Evolutionary conservation across 1,140 invertebrate genomes (phyloP).

Genomic region (Stratiolaelaps scimitus): DNA sequence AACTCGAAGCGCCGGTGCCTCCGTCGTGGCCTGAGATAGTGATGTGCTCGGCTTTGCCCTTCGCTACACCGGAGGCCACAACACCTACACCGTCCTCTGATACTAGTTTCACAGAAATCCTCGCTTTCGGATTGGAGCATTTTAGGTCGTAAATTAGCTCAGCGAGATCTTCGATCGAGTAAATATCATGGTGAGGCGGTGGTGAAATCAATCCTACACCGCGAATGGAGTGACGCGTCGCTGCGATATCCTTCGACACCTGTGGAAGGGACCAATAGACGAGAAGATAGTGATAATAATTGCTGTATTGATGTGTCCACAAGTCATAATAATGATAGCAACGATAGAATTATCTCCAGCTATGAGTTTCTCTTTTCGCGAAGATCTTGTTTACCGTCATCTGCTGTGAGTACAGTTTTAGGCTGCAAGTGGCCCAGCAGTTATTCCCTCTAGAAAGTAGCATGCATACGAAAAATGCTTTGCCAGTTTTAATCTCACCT

Average conservation of each 20-base stretch:
- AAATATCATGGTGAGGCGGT: slow-evolving; percentile 98
- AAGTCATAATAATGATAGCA: neutral
- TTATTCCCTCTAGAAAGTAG: no score
- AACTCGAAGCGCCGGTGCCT: slow-evolving; percentile 91
- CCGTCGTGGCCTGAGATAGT: slow-evolving; percentile 97
- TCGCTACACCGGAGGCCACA: slow-evolving; percentile 92
- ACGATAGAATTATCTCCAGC: neutral
- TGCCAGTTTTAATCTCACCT: no score
- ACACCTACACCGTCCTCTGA: slow-evolving; percentile 97
- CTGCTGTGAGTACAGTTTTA: no score
- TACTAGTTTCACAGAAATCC: slow-evolving; percentile 94
- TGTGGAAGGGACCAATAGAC: slow-evolving; percentile 35
- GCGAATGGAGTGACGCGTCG: slow-evolving; percentile 83
- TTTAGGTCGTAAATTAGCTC: slow-evolving; percentile 98
- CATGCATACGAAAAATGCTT: no score
- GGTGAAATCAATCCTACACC: slow-evolving; percentile 97
- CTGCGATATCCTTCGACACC: slow-evolving; percentile 88
- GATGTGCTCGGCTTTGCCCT: slow-evolving; percentile 95
- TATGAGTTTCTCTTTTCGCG: no score
- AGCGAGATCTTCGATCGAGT: slow-evolving; percentile 96
- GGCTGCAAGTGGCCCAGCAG: no score
- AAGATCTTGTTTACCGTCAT: no score
- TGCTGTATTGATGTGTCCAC: neutral
- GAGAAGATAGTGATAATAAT: neutral
- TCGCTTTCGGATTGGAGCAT: slow-evolving; percentile 83